Evolutionary conservation across 2,888 invertebrate species (phyloP), one percentile per base, ranked within the genome.

Genomic region (Rhogogaster chlorosoma): DNA sequence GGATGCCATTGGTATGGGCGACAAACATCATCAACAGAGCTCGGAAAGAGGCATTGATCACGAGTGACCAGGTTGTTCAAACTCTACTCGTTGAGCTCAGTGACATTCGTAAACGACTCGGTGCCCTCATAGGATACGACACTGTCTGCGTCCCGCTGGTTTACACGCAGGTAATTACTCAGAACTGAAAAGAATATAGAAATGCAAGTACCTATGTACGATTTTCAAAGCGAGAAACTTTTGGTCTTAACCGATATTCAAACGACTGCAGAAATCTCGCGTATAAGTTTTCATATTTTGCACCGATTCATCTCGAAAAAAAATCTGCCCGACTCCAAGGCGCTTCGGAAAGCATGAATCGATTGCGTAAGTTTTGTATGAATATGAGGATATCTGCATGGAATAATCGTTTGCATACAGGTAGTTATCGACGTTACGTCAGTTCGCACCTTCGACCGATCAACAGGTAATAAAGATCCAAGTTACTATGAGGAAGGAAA

Each of bases 1-100:
- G 98, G 98, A 97, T 98, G 97, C 98, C 98, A 0, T 94, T 98
- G 83, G 98, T 98, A 22, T 98, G 98, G 98, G 98, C 98, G 67
- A 98, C 98, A 6, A 98, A 98, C 92, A 97, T 98, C 87, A 97
- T 98, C 88, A 98, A 98, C 93, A 95, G 98, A 85, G 98, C 98
- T 5, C 94, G 98, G 86, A 97, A 97, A 91, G 98, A 98, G 90
- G 96, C 96, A 0, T 94, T 98, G 84, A 98, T 98, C 88, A 95
- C 96, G 77, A 98, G 97, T 89, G 99, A 99, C 93, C 98, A 98
- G 90, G 98, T 99, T 87, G 98, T 99, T 12, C 98, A 98, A 94
- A 98, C 98, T 1, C 95, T 99, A 87, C 94, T 98, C 84, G 96
- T 97, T 87, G 98, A 98, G 93, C 94, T 99, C 84, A 98, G 98